A percentile compares a stretch with the other conserved stretches of the same genome.
These are phyloP conservation scores for Himalopsyche kuldschensis DNA, from an alignment of 2,888 invertebrate species.

Conservation along the genomic window DNA sequence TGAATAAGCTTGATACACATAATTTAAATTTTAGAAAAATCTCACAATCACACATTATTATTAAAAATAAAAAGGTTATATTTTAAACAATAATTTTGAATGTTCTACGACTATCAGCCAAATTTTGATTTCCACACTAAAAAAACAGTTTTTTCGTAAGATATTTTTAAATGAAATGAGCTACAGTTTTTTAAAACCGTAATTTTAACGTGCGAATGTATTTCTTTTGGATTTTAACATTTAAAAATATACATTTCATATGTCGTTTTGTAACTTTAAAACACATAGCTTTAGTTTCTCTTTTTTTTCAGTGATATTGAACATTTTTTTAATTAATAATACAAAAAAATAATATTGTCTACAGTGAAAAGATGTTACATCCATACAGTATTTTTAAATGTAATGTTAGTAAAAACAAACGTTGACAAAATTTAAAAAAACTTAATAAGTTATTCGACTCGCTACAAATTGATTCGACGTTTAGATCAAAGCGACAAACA, in stretches of 20 bases:
- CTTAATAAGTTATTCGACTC: neutral
- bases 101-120: neutral
- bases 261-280: neutral
- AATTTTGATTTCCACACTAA: neutral
- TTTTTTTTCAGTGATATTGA: neutral
- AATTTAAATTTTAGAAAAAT: slow-evolving; percentile 4
- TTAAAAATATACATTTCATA: neutral
- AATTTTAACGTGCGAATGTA: neutral
- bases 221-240: slow-evolving; percentile 8
- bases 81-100: neutral
- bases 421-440: neutral
- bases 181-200: neutral
- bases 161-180: neutral
- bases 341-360: neutral
- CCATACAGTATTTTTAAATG: neutral
- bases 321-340: neutral
- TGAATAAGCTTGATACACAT: slow-evolving; percentile 13
- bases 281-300: neutral
- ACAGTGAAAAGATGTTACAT: neutral
- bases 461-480: neutral
- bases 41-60: slow-evolving; percentile 9
- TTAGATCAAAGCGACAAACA: neutral
- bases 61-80: slow-evolving; percentile 1
- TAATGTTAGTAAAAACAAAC: neutral
- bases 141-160: slow-evolving; percentile 11